Evolutionary conservation across 2,888 invertebrate genomes (phyloP).

Genomic region (Chymomyza fuscimana): DNA sequence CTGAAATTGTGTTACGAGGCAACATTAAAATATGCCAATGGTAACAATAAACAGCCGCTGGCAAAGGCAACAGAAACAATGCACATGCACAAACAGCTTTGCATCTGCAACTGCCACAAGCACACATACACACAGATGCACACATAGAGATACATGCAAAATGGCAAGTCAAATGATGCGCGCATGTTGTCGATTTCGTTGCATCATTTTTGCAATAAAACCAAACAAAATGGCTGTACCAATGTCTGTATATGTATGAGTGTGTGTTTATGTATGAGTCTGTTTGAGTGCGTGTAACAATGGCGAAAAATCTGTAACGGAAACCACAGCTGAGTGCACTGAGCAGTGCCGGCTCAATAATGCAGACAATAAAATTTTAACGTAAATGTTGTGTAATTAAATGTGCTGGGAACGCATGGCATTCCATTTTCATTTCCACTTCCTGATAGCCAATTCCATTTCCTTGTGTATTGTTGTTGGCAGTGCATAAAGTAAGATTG

Average conservation of each 20-base stretch:
- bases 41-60: slow-evolving; percentile 11
- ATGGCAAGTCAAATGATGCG: slow-evolving; percentile 8
- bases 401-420: slow-evolving; percentile 31
- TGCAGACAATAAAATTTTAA: slow-evolving; percentile 65
- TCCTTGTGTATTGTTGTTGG: background rate
- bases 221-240: slow-evolving; percentile 36
- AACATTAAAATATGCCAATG: slow-evolving; percentile 11
- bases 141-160: slow-evolving; percentile 2
- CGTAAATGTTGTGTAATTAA: slow-evolving; percentile 60
- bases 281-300: slow-evolving; percentile 27
- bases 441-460: background rate
- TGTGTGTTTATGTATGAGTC: slow-evolving; percentile 7
- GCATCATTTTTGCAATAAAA: slow-evolving; percentile 6
- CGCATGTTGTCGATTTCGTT: slow-evolving; percentile 8
- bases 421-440: slow-evolving; percentile 5
- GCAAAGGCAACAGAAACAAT: slow-evolving; percentile 5
- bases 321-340: slow-evolving; percentile 66
- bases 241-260: background rate
- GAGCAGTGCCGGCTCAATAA: slow-evolving; percentile 44
- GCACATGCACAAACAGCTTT: slow-evolving; percentile 1
- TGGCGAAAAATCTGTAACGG: slow-evolving; percentile 62
- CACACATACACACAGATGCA: background rate
- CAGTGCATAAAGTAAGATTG: background rate
- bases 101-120: slow-evolving; percentile 1
- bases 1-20: slow-evolving; percentile 12